Conservation (phyloP, 2,888 invertebrate species). For the Dermolepida albohirtum region DNA sequence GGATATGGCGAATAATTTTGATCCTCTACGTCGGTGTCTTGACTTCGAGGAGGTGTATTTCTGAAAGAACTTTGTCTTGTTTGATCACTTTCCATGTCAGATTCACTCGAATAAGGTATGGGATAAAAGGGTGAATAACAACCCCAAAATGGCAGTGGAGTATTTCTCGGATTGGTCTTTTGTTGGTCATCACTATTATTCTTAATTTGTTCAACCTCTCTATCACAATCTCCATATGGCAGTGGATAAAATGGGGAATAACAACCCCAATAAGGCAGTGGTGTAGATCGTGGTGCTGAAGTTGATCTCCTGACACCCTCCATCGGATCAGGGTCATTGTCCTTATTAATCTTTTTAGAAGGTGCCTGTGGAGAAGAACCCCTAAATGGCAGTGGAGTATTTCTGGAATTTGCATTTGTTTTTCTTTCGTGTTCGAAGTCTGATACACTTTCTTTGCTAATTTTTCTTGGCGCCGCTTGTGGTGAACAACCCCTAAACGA, state of each 20-base stretch:
- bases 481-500: slow-evolving; percentile 39
- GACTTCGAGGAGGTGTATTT: slow-evolving; percentile 40
- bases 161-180: slow-evolving; percentile 23
- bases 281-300: slow-evolving; percentile 48
- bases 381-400: slow-evolving; percentile 39
- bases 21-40: slow-evolving; percentile 45
- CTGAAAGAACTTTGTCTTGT: slow-evolving; percentile 15
- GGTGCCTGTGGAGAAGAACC: slow-evolving; percentile 35
- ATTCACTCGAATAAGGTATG: slow-evolving; percentile 37
- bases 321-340: slow-evolving; percentile 31
- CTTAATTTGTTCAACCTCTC: slow-evolving; percentile 31
- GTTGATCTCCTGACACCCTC: slow-evolving; percentile 36
- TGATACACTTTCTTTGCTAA: slow-evolving; percentile 9
- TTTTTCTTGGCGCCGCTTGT: slow-evolving; percentile 12
- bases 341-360: slow-evolving; percentile 14
- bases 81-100: slow-evolving; percentile 41
- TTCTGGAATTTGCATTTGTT: slow-evolving; percentile 21
- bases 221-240: slow-evolving; percentile 37
- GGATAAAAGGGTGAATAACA: slow-evolving; percentile 40
- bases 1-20: slow-evolving; percentile 53
- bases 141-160: slow-evolving; percentile 37
- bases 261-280: slow-evolving; percentile 57
- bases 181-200: slow-evolving; percentile 12
- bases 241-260: slow-evolving; percentile 51
- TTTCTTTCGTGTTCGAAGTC: slow-evolving; percentile 19